Evolutionary conservation across 2,113 vertebrate genomes (phyloP).

Genomic region (Mustela lutreola): DNA sequence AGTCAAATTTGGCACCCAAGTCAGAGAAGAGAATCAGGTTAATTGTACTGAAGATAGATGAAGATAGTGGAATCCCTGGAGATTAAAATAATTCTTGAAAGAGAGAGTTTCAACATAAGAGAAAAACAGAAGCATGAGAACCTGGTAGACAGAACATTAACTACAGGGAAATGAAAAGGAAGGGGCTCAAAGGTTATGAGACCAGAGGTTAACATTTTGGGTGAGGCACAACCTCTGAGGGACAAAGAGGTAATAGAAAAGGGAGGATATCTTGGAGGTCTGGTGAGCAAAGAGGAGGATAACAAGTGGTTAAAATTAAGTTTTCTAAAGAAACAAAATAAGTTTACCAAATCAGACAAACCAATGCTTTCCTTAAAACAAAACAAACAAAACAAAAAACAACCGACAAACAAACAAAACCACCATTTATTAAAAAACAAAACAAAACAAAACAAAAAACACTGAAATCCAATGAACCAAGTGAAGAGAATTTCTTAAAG

Average conservation of each 20-base stretch:
- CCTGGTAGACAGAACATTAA: neutral
- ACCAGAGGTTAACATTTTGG: neutral
- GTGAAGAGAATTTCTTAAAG: neutral
- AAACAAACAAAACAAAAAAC: neutral
- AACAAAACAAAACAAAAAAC: too few species aligned
- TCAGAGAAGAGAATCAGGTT: neutral
- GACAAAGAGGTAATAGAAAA: neutral
- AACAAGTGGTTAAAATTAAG: neutral
- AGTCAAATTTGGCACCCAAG: neutral
- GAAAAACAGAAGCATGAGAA: neutral
- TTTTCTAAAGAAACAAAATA: neutral
- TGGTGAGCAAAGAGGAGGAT: neutral
- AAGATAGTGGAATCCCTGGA: neutral
- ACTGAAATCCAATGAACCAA: neutral
- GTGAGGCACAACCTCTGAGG: neutral
- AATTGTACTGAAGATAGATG: neutral
- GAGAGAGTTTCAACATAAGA: neutral
- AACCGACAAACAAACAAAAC: neutral
- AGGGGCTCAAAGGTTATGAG: neutral
- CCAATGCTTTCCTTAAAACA: neutral
- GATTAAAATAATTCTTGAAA: neutral
- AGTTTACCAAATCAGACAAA: neutral
- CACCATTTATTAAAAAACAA: neutral
- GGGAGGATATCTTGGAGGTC: neutral
- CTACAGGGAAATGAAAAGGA: neutral